Base-by-base conservation (phyloP, 2,797 vertebrate genomes). In the Eurystomus glaucurus region DNA sequence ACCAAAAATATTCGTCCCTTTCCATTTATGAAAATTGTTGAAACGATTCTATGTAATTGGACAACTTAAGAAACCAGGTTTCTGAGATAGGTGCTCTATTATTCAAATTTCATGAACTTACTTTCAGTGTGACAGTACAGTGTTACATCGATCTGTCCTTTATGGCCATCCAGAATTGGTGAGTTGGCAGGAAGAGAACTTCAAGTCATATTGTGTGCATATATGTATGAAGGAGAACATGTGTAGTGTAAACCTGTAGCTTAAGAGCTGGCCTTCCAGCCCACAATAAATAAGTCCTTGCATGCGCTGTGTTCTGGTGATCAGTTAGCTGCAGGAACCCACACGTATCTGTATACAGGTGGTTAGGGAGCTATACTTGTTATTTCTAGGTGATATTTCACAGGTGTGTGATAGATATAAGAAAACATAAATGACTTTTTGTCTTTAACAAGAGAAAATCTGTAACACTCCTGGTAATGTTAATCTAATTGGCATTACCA, bases 351-450 rank as follows among this genome's bases (percentile, higher is more conserved):
- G 26, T 57, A 9, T 22, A 39, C 45, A 93, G 82, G 76, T 95
- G 77, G 57, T 85, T 86, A 86, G 35, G 54, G 78, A 74, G 28
- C 88, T 91, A 18, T 82, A 84, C 65, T 39, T 89, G 37, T 88
- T 97, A 61, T 92, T 96, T 90, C 85, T 74, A 46, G 81, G 71
- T 93, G 78, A 75, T 82, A 12, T 20, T 66, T 89, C 71, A 71
- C 41, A 77, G 22, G 14, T 91, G 22, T 93, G 91, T 95, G 39
- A 51, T 4, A 51, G 72, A 70, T 94, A 11, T 16, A 61, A 65
- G n/a, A 80, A 83, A 86, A 29, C 4, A 9, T 28, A 22, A 58
- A 41, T 69, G 60, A 35, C 9, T 31, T 72, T 72, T 48, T 57
- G 58, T 74, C 45, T 60, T 57, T 70, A 74, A 31, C 64, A 76